Conservation (phyloP, 2,888 invertebrate species). For the Eupithecia tripunctaria region DNA sequence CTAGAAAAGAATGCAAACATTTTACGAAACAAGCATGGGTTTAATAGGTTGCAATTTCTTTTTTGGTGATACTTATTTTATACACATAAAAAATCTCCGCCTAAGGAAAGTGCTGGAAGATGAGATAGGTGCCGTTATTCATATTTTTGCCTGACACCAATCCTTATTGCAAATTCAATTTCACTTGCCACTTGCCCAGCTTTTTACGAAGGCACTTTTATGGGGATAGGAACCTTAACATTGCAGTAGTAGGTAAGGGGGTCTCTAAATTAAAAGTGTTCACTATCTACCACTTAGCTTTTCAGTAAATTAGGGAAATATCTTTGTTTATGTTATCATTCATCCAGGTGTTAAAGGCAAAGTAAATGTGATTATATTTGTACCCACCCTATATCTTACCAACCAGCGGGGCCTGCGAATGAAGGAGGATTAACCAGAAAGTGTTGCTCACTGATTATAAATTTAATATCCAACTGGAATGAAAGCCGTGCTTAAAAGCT, state of each 20-base stretch:
- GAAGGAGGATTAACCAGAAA: constrained; percentile 51
- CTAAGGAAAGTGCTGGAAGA: constrained; percentile 5
- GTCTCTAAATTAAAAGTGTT: not conserved
- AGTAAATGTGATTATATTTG: constrained; percentile 47
- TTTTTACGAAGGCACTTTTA: not conserved
- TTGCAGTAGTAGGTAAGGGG: constrained; percentile 12
- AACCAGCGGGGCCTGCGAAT: constrained; percentile 39
- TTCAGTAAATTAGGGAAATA: not conserved
- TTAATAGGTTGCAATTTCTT: not conserved
- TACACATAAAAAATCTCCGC: not conserved
- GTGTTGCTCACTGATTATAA: constrained; percentile 54
- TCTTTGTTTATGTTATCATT: constrained; percentile 35
- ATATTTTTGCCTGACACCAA: constrained; percentile 57
- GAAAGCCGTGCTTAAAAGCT: constrained; percentile 45
- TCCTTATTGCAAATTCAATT: constrained; percentile 44
- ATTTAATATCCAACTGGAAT: constrained; percentile 50
- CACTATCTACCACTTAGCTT: not conserved
- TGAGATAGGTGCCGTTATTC: constrained; percentile 53
- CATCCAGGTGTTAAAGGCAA: constrained; percentile 49
- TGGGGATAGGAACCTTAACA: constrained; percentile 24
- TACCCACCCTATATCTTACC: constrained; percentile 41
- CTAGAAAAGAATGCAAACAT: not conserved
- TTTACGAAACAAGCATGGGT: not conserved
- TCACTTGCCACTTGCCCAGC: constrained; percentile 2
- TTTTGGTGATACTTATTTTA: not conserved